Base-by-base conservation (phyloP, 2,888 invertebrate species). In the Xestia ashworthii region DNA sequence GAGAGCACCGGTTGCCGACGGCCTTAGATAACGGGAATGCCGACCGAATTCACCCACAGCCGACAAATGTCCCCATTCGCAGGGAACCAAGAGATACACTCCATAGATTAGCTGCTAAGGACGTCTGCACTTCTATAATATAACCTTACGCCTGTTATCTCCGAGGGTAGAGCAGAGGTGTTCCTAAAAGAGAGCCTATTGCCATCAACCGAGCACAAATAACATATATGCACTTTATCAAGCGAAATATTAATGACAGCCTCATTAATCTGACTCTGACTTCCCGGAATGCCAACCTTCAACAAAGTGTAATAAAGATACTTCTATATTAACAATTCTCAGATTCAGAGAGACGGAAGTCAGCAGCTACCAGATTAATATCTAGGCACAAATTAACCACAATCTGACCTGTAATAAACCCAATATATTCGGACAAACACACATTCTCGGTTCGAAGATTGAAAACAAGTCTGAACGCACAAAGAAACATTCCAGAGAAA, bases 1-100 rank as follows among this genome's bases (percentile, higher is more conserved):
- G 14, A 12, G 66, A 66, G 41, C 84, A 58, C 74, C 69, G 78
- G 81, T 84, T 78, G 69, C 46, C 69, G 68, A 53, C 85, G 67
- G 67, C 85, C 82, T 65, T 55, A 73, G 65, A 25, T 85, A 84
- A 84, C 83, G 83, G 85, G 83, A 84, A 65, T 22, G 48, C n/a
- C 73, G 46, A 73, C 78, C 64, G 73, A 84, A 85, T 73, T 84
- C 68, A 84, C 82, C 84, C 74, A 71, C 71, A 74, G 66, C 74
- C 68, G 66, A 71, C 46, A 48, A 44, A 41, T 62, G 85, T 71
- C 67, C 72, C 74, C 74, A 75, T 84, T 77, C 74, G 46, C 62
- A 65, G 64, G 38, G 44, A 76, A n/a, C 64, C 70, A 68, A 44
- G 46, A 80, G 71, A 84, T 81, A 38, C 32, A 76, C 69, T 78